Evolutionary conservation across 2,113 vertebrate species (phyloP), one percentile per base, ranked within the genome.

Genomic region (Chaetops frenatus): DNA sequence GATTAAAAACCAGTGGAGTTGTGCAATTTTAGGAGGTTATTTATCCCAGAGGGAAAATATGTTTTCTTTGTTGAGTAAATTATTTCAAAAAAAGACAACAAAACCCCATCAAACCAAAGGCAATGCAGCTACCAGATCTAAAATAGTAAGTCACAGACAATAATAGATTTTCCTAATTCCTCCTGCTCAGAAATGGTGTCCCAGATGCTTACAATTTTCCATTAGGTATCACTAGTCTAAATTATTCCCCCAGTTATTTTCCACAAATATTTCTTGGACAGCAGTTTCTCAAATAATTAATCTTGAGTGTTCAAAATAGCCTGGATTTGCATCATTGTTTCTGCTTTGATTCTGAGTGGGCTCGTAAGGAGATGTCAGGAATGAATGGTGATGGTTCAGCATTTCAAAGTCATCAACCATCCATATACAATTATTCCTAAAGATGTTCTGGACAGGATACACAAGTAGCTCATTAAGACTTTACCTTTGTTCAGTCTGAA

Each of bases 151-250:
- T 71, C 74, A 78, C 12, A 88, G 27, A 80, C 81, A 95, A 80
- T 64, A 83, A 79, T 28, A 51, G 27, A n/a, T 92, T 92, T 94
- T 27, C 28, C 81, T 79, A 19, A 56, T 85, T 92, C 79, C 67
- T 92, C 42, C 71, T 71, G 73, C 71, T 93, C 65, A 81, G 35
- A 64, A 93, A 28, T 73, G 85, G 33, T 90, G 42, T 86, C 71
- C 67, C 91, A 96, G 45, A 67, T 90, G 83, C 77, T 96, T 48
- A 84, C 66, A 79, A 86, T 96, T 93, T 90, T 94, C 69, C 69
- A 80, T 77, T 81, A 94, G 44, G 50, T 90, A 56, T 77, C 14
- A 2, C 28, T 79, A 73, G 35, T 50, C 40, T 81, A 62, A 79
- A 71, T 81, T 88, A 88, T 80, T 81, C n/a, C 66, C 61, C 15